Base-by-base conservation (phyloP, 2,113 vertebrate genomes). In the Cisticola juncidis region DNA sequence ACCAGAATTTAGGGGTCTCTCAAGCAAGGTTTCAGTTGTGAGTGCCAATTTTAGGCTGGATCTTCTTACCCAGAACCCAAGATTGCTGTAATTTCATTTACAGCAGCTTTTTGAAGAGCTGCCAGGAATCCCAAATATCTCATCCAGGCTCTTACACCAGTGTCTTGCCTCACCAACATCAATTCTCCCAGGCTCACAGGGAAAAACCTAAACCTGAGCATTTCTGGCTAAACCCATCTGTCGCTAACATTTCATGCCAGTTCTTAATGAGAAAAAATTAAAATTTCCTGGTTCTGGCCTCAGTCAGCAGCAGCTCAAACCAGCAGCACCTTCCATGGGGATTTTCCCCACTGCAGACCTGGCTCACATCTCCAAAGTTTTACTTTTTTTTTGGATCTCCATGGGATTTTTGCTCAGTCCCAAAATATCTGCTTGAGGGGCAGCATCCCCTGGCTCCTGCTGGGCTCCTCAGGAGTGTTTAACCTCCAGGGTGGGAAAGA, bases 161-260 rank as follows among this genome's bases (percentile, higher is more conserved):
- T 31, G 86, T 61, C 70, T 44, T 83, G 35, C 53, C 57, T 53
- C 69, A n/a, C 69, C 81, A 47, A 42, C 84, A 60, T 10, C 31
- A 23, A 14, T 9, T 38, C 22, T 72, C 70, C 11, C 36, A 45
- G 51, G 60, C 68, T 58, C 62, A 42, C 3, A 51, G 13, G 7
- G 15, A 5, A 11, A 9, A 40, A 48, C 21, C 12, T 0, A 48
- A 65, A 44, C 20, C 10, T 1, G 4, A 57, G 9, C 5, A 26
- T 22, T 92, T 33, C 33, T 82, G 48, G 14, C 22, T 42, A 28
- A 44, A 62, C 33, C 17, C 10, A 25, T 36, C 22, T 23, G 6
- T 33, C 38, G 56, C 12, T 58, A 23, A n/a, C 1, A 0, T 28
- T 24, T 24, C 29, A 11, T 7, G 3, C 0, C 6, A 61, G 21